phyloP scores from a whole-genome alignment of 2,888 invertebrate species.

The Mallateleia sp. region DNA sequence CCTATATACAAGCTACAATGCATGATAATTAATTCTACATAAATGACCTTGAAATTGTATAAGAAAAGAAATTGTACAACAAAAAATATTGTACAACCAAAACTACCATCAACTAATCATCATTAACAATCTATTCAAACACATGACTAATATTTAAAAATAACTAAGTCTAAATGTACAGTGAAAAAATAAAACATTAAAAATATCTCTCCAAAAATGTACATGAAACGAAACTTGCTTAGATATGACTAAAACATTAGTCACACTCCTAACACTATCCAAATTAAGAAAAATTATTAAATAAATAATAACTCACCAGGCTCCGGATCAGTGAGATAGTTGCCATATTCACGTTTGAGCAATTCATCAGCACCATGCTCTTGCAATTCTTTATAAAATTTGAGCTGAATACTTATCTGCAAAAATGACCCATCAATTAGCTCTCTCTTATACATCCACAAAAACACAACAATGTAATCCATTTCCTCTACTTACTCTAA shows the following conservation, averaged over 20 bases:
- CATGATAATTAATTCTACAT: too few species aligned
- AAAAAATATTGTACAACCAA: too few species aligned
- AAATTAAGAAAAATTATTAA: background rate
- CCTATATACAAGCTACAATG: too few species aligned
- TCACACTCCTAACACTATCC: too few species aligned
- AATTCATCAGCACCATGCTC: conserved; percentile 99
- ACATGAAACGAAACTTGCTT: background rate
- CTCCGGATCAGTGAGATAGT: conserved; percentile 95
- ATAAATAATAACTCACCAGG: conserved; percentile 92
- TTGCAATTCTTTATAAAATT: conserved; percentile 99
- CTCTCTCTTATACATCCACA: conserved; percentile 8
- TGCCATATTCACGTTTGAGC: conserved; percentile 97
- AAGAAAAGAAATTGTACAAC: too few species aligned
- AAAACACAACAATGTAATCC: too few species aligned
- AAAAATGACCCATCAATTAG: conserved; percentile 64
- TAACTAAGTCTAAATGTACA: background rate
- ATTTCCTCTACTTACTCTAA: conserved; percentile 98
- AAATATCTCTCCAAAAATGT: background rate
- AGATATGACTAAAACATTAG: background rate
- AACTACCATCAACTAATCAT: too few species aligned
- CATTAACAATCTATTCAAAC: background rate
- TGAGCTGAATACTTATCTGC: conserved; percentile 99
- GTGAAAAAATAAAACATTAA: background rate
- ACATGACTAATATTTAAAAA: background rate
- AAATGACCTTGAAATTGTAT: too few species aligned